Evolutionary conservation across 2,888 invertebrate genomes (phyloP).

Genomic region (Sarcophaga rosellei): DNA sequence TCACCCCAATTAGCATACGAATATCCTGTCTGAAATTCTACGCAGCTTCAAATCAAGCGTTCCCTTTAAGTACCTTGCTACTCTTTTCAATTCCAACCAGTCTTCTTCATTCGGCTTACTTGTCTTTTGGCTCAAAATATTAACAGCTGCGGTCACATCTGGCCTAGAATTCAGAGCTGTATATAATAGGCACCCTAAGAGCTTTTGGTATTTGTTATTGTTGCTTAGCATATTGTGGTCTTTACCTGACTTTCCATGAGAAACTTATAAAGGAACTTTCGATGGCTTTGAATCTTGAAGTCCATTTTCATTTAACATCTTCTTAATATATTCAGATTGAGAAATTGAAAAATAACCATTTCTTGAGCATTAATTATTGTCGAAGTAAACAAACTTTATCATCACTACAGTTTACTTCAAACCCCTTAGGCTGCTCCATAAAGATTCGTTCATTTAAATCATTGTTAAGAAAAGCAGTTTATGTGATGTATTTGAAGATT

Average conservation of each 20-base stretch:
- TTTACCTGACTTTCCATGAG: too few species aligned
- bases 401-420: background rate
- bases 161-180: constrained; percentile 22
- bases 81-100: constrained; percentile 25
- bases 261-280: too few species aligned
- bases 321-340: too few species aligned
- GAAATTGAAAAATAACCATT: too few species aligned
- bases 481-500: background rate
- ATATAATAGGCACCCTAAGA: too few species aligned
- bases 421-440: background rate
- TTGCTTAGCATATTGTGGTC: too few species aligned
- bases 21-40: constrained; percentile 11
- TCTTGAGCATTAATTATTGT: too few species aligned
- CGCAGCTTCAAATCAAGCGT: constrained; percentile 4
- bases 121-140: constrained; percentile 25
- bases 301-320: too few species aligned
- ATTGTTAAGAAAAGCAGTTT: too few species aligned
- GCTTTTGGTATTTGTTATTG: too few species aligned
- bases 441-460: background rate
- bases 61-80: constrained; percentile 22
- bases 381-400: background rate
- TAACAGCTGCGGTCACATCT: constrained; percentile 27
- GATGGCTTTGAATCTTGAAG: too few species aligned
- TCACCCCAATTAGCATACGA: constrained; percentile 43
- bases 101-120: constrained; percentile 33